Conservation (phyloP, 1,140 invertebrate genomes). For the Drosophila eugracilis region DNA sequence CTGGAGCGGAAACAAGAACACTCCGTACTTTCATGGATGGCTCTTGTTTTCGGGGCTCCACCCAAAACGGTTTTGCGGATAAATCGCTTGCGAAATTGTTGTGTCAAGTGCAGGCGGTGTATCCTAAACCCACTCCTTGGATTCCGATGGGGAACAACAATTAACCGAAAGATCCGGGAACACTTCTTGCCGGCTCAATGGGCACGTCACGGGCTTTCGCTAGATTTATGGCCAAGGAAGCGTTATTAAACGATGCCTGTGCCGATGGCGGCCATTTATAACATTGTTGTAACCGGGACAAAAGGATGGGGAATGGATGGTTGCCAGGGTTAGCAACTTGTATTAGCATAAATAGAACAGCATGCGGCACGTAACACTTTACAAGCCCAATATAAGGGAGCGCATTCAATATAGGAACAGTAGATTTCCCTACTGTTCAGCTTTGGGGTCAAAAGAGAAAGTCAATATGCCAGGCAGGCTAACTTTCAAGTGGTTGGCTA, state of each 20-base stretch:
- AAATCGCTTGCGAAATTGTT: conserved; percentile 68
- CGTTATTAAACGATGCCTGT: conserved; percentile 67
- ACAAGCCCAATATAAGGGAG: conserved; percentile 35
- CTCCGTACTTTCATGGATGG: conserved; percentile 1
- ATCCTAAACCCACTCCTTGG: not conserved
- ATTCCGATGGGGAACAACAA: conserved; percentile 36
- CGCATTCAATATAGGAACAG: conserved; percentile 1
- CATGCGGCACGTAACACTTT: conserved; percentile 30
- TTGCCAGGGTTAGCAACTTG: conserved; percentile 10
- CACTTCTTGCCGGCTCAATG: conserved; percentile 52
- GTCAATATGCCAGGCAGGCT: conserved; percentile 59
- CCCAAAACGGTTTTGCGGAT: conserved; percentile 28
- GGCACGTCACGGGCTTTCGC: conserved; percentile 46
- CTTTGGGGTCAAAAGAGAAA: conserved; percentile 32
- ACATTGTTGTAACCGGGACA: conserved; percentile 26
- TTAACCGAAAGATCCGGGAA: conserved; percentile 45
- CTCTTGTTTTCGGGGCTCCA: not conserved
- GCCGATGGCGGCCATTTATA: conserved; percentile 60
- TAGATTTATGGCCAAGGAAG: conserved; percentile 66
- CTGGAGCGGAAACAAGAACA: conserved; percentile 49
- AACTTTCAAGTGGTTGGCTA: conserved; percentile 50
- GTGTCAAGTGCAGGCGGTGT: conserved; percentile 66
- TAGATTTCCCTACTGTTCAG: not conserved
- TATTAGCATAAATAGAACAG: conserved; percentile 59
- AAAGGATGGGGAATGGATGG: not conserved